phyloP scores from a whole-genome alignment of 2,113 vertebrate species.

The Trematomus loennbergii region DNA sequence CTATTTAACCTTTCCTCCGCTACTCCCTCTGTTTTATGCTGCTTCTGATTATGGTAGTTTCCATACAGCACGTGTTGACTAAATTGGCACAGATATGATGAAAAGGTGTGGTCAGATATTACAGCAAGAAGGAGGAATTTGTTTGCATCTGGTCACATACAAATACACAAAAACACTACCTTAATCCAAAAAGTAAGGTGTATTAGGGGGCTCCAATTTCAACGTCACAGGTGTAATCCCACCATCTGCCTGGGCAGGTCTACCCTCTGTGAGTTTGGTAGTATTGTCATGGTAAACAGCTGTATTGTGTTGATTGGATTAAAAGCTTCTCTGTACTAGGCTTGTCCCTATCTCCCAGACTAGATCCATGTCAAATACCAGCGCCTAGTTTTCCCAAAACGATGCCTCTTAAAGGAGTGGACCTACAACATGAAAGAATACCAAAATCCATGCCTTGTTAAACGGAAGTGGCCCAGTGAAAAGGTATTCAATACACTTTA shows the following conservation, averaged over 20 bases:
- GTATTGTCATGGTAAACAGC: constrained; percentile 36
- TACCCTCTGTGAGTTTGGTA: constrained; percentile 3
- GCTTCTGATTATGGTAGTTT: not conserved
- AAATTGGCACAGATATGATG: not conserved
- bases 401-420: not conserved
- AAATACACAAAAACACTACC: not conserved
- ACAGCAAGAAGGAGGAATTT: not conserved
- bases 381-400: not conserved
- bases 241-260: constrained; percentile 1
- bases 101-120: not conserved
- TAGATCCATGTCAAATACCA: not conserved
- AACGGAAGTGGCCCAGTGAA: not conserved
- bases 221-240: constrained; percentile 40
- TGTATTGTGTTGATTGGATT: constrained; percentile 41
- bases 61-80: not conserved
- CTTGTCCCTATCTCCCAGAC: not conserved
- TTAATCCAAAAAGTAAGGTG: not conserved
- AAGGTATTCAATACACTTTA: not conserved
- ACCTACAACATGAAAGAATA: not conserved
- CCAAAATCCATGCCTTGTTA: not conserved
- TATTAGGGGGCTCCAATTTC: not conserved
- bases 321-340: constrained; percentile 27
- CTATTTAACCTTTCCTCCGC: not conserved
- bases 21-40: not conserved
- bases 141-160: not conserved